These are phyloP conservation scores for Mugil cephalus DNA, from an alignment of 2,113 vertebrate genomes.

Conservation along the genomic window DNA sequence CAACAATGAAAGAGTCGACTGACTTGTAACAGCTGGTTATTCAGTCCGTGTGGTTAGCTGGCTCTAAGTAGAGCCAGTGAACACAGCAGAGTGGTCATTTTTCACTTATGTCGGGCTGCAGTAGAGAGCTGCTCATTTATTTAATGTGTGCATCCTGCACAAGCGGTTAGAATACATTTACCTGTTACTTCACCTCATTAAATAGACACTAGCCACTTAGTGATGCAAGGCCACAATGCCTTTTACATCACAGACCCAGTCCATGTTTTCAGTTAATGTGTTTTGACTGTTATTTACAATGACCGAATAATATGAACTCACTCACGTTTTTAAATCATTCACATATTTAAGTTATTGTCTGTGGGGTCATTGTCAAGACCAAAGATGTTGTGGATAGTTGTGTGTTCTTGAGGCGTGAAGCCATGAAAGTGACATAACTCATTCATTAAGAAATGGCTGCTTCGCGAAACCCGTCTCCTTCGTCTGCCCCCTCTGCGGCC, in stretches of 20 bases:
- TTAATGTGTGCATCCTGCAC: neutral
- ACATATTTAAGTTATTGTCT: too few relatives aligned
- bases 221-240: neutral
- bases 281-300: too few relatives aligned
- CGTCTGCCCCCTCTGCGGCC: constrained; percentile 42
- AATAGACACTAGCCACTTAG: neutral
- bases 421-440: constrained; percentile 49
- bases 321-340: too few relatives aligned
- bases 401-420: constrained; percentile 43
- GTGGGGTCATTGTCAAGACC: constrained; percentile 1
- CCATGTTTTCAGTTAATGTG: too few relatives aligned
- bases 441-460: constrained; percentile 66
- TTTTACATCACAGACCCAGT: too few relatives aligned
- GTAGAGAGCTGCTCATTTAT: neutral
- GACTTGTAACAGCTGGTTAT: constrained; percentile 1
- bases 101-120: neutral
- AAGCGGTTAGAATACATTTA: constrained; percentile 1
- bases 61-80: neutral
- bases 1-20: neutral
- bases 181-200: constrained; percentile 1
- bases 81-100: constrained; percentile 12
- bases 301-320: too few relatives aligned
- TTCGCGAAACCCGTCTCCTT: constrained; percentile 63
- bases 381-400: constrained; percentile 35
- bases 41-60: constrained; percentile 4